Evolutionary conservation across 2,113 vertebrate genomes (phyloP), one percentile per base, ranked within the genome.

Genomic region (Mionectes macconnelli): DNA sequence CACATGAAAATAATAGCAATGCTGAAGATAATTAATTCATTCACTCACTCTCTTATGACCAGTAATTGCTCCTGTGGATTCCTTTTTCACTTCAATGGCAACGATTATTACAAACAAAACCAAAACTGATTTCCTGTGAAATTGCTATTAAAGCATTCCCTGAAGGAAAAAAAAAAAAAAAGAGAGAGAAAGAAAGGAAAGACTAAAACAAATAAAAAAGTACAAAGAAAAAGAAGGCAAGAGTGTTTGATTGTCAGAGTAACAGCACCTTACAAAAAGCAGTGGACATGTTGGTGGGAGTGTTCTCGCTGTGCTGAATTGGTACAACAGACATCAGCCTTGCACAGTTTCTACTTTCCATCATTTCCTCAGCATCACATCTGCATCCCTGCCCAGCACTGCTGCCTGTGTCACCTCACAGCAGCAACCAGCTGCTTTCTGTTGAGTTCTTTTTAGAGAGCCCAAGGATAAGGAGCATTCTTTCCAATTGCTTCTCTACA

Each of bases 41-140:
- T 90, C 85, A 79, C 92, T 93, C 91, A 56, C 63, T 91, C 53
- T 90, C 63, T 88, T 22, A 5, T 86, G 83, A 68, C 79, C 72
- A 52, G 67, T 90, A 83, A 93, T 88, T 90, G 86, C 49, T 85
- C 89, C 91, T 68, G 83, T 52, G 62, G 79, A 85, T 86, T 96
- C 59, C 67, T 92, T 92, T 90, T 76, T 85, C 94, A 90, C 83
- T 88, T 57, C 79, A 76, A 2, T 93, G 86, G 67, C 53, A 90
- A 67, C 70, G 49, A 45, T 85, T 76, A 83, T 68, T 87, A 44
- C 83, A 92, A 94, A 76, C 33, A 92, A 90, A 94, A 76, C 49
- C 35, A 60, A 79, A 90, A 56, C 75, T 39, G 44, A 68, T 85
- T 76, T 94, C n/a, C 83, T 88, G 75, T 93, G 89, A 93, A 88